Evolutionary conservation across 1,140 invertebrate genomes (phyloP), one percentile per base, ranked within the genome.

Genomic region (Aphelenchoides fujianensis): DNA sequence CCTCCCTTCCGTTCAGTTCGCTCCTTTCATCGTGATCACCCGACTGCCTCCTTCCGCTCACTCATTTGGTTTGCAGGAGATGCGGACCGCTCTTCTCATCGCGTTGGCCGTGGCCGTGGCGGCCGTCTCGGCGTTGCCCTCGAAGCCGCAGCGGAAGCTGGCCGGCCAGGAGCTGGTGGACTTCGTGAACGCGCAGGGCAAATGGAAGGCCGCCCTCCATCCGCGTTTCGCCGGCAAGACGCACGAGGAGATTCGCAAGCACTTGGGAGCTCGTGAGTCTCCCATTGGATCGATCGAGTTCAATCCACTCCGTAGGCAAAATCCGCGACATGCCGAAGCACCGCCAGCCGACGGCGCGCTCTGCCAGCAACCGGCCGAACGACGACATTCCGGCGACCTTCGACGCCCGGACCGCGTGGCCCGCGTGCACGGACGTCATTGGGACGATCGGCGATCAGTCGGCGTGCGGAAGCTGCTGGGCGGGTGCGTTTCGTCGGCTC

Each of bases 401-500:
- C 84, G 92, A 94, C 85, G 85, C 92, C 0, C 86, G 92, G 41
- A 85, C 87, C 53, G 86, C 91, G 64, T 94, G 92, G 92, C 89
- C 92, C n/a, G 5, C 92, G 76, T 96, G 93, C 80, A 90, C 91
- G 0, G 91, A 92, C 0, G 72, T 87, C 16, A 5, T 66, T 61
- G 84, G 84, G 70, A 85, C 86, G 76, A 80, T 88, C 61, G 69
- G 87, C 36, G 87, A 88, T 73, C 87, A 88, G 74, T 85, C 86
- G 2, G 75, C 77, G 53, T 88, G 87, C 79, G 87, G 87, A 30
- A 35, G 19, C 16, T 74, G 32, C 12, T 87, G 84, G 3, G 86
- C 85, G 28, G 41, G 12, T 12, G 23, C 12, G 12, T 12, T 48
- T 48, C 12, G 23, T 12, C 12, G 41, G 12, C 12, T 48, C 12